phyloP scores from a whole-genome alignment of 1,140 invertebrate genomes.

The Brevipalpus yothersi region DNA sequence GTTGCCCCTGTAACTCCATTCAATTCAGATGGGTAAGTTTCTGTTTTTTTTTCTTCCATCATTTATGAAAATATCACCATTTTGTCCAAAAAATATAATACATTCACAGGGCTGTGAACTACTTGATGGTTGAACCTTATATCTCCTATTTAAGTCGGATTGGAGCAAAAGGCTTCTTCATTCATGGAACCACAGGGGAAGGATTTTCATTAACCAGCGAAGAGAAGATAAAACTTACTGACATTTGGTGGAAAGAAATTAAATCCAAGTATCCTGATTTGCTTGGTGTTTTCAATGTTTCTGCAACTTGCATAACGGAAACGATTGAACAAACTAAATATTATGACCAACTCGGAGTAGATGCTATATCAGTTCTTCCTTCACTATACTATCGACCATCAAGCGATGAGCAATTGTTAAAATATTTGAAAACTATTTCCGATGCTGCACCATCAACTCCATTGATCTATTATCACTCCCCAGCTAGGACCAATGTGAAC shows the following conservation, averaged over 20 bases:
- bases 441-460: slow-evolving; percentile 46
- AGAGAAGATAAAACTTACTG: slow-evolving; percentile 39
- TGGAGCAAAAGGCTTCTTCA: background rate
- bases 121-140: background rate
- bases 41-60: too few relatives aligned
- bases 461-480: slow-evolving; percentile 55
- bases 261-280: slow-evolving; percentile 13
- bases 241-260: slow-evolving; percentile 33
- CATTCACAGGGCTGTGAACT: background rate
- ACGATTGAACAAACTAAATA: slow-evolving; percentile 30
- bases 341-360: slow-evolving; percentile 35
- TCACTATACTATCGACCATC: slow-evolving; percentile 48
- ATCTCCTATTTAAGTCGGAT: background rate
- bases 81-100: too few relatives aligned
- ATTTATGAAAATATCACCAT: too few relatives aligned
- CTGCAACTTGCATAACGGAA: background rate
- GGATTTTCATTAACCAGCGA: slow-evolving; percentile 36
- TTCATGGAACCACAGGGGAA: slow-evolving; percentile 42
- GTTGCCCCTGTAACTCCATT: too few relatives aligned
- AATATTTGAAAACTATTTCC: slow-evolving; percentile 38
- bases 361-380: slow-evolving; percentile 46
- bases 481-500: slow-evolving; percentile 36
- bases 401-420: slow-evolving; percentile 30
- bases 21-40: too few relatives aligned
- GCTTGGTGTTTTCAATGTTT: slow-evolving; percentile 1